Percentiles rank a stretch among this genome's conserved stretches.
phyloP scores from a whole-genome alignment of 2,797 vertebrate species.

The Hozukius guyotensis region DNA sequence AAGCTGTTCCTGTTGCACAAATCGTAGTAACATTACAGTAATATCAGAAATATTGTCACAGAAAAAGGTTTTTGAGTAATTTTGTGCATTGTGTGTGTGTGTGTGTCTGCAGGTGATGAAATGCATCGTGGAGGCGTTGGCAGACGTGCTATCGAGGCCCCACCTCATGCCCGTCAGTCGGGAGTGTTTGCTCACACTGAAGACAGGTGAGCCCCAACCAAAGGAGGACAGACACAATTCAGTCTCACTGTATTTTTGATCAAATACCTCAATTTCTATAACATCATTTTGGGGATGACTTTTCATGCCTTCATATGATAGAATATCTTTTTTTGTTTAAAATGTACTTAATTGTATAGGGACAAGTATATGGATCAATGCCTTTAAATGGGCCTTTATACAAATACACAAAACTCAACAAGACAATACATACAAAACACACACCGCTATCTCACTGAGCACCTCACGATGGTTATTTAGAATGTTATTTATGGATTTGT shows the following conservation, averaged over 20 bases:
- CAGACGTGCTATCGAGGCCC: constrained; percentile 90
- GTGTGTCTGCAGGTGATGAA: constrained; percentile 89
- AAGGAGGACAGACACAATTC: neutral
- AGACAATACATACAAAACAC: neutral
- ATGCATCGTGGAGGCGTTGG: constrained; percentile 93
- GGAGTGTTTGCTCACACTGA: constrained; percentile 89
- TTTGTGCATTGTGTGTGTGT: constrained; percentile 9
- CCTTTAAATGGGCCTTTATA: neutral
- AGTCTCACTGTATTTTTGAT: neutral
- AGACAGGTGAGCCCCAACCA: constrained; percentile 83
- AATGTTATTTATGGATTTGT: neutral
- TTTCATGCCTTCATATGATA: neutral
- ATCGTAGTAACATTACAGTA: neutral
- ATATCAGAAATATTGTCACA: neutral
- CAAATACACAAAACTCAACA: neutral
- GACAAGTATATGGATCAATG: neutral
- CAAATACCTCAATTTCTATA: neutral
- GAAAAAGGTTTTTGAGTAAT: neutral
- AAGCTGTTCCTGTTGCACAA: too few species aligned
- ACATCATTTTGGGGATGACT: too few species aligned
- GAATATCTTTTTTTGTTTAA: neutral
- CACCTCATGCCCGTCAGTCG: constrained; percentile 87
- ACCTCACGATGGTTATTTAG: neutral
- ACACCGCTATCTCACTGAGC: neutral
- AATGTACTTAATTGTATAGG: neutral